Percentiles rank a stretch among this genome's conserved stretches.
Conservation (phyloP, 1,140 invertebrate genomes). For the Trichoplusia ni region DNA sequence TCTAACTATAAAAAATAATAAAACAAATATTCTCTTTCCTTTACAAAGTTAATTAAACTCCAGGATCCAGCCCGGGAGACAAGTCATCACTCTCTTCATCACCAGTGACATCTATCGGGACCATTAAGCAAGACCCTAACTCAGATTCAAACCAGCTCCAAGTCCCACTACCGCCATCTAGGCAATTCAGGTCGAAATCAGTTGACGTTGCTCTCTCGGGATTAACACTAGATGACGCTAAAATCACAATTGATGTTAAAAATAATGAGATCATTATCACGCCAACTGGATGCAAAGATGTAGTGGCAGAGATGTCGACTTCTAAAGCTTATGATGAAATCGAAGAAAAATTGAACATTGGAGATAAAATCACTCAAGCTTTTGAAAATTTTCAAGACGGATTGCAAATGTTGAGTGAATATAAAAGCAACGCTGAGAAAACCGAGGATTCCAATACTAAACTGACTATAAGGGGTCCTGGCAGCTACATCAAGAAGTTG, state of each 20-base stretch:
- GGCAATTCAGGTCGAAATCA: conserved; percentile 73
- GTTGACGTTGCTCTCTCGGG: conserved; percentile 71
- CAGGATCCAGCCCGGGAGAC: conserved; percentile 78
- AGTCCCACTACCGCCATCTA: conserved; percentile 61
- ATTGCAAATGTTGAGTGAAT: conserved; percentile 50
- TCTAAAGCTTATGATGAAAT: conserved; percentile 48
- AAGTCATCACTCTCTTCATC: conserved; percentile 68
- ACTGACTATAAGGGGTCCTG: conserved; percentile 69
- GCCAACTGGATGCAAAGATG: conserved; percentile 61
- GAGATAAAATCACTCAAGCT: conserved; percentile 58
- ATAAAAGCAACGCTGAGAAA: conserved; percentile 39
- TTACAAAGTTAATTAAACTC: conserved; percentile 46
- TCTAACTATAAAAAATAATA: conserved; percentile 22
- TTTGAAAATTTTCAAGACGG: conserved; percentile 66
- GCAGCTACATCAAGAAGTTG: conserved; percentile 76
- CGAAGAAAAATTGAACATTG: conserved; percentile 66
- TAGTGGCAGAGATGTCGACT: conserved; percentile 39
- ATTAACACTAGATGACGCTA: conserved; percentile 65
- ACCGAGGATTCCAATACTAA: conserved; percentile 58
- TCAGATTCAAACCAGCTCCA: conserved; percentile 64
- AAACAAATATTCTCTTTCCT: conserved; percentile 20
- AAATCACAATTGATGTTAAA: conserved; percentile 68
- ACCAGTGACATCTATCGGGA: conserved; percentile 63
- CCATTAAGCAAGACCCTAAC: conserved; percentile 58
- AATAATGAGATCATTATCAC: conserved; percentile 73